phyloP scores from a whole-genome alignment of 2,797 vertebrate genomes.

The Furcifer pardalis region DNA sequence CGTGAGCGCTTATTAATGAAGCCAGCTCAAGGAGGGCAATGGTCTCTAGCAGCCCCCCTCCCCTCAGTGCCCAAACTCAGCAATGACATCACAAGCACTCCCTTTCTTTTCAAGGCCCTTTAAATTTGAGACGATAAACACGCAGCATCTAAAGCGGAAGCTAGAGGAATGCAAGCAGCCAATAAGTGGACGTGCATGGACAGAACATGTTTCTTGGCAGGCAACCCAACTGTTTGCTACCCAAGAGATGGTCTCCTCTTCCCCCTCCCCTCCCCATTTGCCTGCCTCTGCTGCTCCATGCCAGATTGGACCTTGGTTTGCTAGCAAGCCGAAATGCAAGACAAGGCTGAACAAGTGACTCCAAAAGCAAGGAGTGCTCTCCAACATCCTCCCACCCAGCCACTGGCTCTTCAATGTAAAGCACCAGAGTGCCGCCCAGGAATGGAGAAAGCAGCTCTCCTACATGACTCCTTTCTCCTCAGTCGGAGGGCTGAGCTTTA shows the following conservation, averaged over 20 bases:
- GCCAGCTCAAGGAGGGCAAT: not conserved
- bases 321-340: not conserved
- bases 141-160: slow-evolving; percentile 42
- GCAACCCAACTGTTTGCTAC: accelerated
- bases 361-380: not conserved
- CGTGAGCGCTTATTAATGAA: not conserved
- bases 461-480: accelerated
- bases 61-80: not conserved
- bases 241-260: not conserved
- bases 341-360: not conserved
- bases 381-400: not conserved
- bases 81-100: slow-evolving; percentile 37
- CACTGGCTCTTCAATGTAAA: not conserved
- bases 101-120: not conserved
- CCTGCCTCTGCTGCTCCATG: not conserved
- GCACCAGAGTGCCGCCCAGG: accelerated
- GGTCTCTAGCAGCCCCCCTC: slow-evolving; percentile 4
- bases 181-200: slow-evolving; percentile 43
- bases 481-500: not conserved
- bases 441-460: not conserved
- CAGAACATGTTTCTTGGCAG: slow-evolving; percentile 46
- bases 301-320: not conserved
- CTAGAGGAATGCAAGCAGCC: slow-evolving; percentile 51
- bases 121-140: slow-evolving; percentile 48
- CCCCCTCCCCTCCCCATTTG: accelerated